phyloP scores from a whole-genome alignment of 1,140 invertebrate genomes.

The Augochlora pura region DNA sequence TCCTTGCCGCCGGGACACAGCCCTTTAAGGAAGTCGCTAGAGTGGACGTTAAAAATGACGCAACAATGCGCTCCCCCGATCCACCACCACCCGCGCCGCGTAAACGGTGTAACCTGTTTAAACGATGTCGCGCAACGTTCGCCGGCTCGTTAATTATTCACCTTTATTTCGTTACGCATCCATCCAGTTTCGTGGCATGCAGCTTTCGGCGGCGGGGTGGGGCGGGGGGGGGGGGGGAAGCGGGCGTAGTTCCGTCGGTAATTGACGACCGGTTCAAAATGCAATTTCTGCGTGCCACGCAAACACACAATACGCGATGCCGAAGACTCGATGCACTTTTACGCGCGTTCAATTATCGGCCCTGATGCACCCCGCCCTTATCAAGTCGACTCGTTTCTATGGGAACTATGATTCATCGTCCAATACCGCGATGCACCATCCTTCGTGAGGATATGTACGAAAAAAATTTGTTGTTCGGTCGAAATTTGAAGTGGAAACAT shows the following conservation, averaged over 20 bases:
- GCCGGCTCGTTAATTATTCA: constrained; percentile 35
- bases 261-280: constrained; percentile 36
- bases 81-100: neutral
- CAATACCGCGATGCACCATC: too few relatives aligned
- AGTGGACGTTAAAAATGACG: constrained; percentile 26
- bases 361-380: too few relatives aligned
- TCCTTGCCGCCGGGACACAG: constrained; percentile 20
- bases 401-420: too few relatives aligned
- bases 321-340: neutral
- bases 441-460: too few relatives aligned
- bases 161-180: constrained; percentile 35
- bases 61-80: constrained; percentile 3
- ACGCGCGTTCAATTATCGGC: constrained; percentile 24
- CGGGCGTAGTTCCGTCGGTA: neutral
- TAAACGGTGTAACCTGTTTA: constrained; percentile 34
- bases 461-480: too few relatives aligned
- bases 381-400: too few relatives aligned
- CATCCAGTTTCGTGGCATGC: constrained; percentile 16
- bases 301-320: constrained; percentile 9
- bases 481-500: too few relatives aligned
- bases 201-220: constrained; percentile 9
- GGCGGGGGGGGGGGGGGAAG: too few relatives aligned
- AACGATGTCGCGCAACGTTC: neutral
- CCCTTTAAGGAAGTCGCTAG: constrained; percentile 12
- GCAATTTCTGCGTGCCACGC: constrained; percentile 21